Evolutionary conservation across 2,113 vertebrate species (phyloP), one percentile per base, ranked within the genome.

Genomic region (Psophia crepitans): DNA sequence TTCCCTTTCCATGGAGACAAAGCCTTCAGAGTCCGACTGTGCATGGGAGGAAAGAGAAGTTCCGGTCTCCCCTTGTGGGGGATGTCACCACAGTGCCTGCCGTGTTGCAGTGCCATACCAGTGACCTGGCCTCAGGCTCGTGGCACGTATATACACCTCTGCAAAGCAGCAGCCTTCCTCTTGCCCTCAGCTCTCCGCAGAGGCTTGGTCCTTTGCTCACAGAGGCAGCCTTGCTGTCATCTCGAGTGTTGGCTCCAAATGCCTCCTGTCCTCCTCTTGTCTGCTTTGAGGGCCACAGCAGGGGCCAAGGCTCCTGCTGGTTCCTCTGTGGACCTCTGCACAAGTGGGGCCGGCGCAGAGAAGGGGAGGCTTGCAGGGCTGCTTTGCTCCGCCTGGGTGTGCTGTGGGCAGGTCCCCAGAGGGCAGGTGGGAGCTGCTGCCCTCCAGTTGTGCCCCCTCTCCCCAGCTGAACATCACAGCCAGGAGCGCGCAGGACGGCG

Each of bases 141-240:
- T 5, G 1, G 11, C 27, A 8, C 1, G 0, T 14, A 2, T 8
- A 11, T 2, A 8, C 12, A 12, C 5, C 11, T 32, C 61, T 28
- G 3, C 24, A 23, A 26, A 68, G 3, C 7, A 32, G 4, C 8
- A 1, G 49, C 24, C 24, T 58, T 24, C 32, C 30, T 15, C 23
- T 48, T 14, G 61, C 44, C 14, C 41, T 32, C 49, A 58, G 49
- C 28, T 44, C 61, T 37, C 60, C 60, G 6, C 54, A 32, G 49
- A 14, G 14, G 2, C 37, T 43, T 33, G 20, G 9, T 39, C 51
- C 71, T 46, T 17, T 14, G 26, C 61, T 73, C 41, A 3, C 19
- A 16, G 65, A 43, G 30, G 20, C 32, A 14, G 37, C 27, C 1
- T 1, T 78, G 48, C n/a, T 7, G 20, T 7, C 2, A 1, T 6